Evolutionary conservation across 2,797 vertebrate species (phyloP), one percentile per base, ranked within the genome.

Genomic region (Clarias platycephalus): DNA sequence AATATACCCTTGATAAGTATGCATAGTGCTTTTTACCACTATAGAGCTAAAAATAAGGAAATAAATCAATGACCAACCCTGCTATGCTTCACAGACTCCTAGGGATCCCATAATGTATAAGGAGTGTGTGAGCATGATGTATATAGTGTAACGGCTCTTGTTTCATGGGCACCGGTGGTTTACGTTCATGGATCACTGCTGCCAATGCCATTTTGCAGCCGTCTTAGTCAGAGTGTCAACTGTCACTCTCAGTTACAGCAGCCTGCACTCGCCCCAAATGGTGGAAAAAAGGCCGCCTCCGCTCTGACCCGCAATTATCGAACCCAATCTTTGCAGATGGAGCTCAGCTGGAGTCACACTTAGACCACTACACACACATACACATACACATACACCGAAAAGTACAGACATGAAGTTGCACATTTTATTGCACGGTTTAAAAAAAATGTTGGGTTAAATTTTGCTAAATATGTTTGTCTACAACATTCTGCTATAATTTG

Each of bases 261-360:
- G 81, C 28, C 84, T 9, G 7, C 83, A 57, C 53, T 66, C 34
- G 26, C 55, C 60, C 83, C 64, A 34, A 37, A 81, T 12, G 63
- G 40, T 66, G 44, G 63, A 84, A 64, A 53, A 79, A 15, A 90
- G 91, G 90, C 88, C 79, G 87, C 88, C 90, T 90, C 89, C 91
- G 57, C 90, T 89, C 90, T 93, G 93, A 92, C 91, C 93, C 90
- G 90, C 91, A 93, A 93, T 94, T 93, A 93, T 87, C 81, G 34
- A 87, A 85, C 60, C 90, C 90, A 91, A 93, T 94, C 93, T 90
- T 92, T 83, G 90, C 89, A 89, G 92, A 93, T 91, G 92, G 91
- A 92, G 92, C 90, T 92, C 88, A 89, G 91, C 83, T 58, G 64
- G 83, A 84, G 57, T 81, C 68, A 15, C 15, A 9, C 67, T 57